phyloP scores from a whole-genome alignment of 1,140 invertebrate genomes.

The Thaumetopoea pityocampa region DNA sequence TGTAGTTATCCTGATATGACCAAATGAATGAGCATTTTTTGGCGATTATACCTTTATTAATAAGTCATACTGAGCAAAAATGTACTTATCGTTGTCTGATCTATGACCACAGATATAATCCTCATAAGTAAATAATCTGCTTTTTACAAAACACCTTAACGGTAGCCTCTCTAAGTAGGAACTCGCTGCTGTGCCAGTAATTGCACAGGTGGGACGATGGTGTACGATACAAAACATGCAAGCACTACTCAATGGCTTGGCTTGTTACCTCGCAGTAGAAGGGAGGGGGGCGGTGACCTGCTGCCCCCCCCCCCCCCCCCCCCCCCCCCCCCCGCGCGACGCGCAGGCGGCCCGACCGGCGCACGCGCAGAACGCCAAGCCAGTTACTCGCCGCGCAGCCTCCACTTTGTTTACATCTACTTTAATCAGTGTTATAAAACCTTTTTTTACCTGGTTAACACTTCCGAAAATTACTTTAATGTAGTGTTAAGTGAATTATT shows the following conservation, averaged over 20 bases:
- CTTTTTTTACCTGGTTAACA: slow-evolving; percentile 2
- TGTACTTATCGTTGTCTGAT: too few relatives aligned
- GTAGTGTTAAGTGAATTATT: slow-evolving; percentile 8
- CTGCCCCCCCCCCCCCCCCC: slow-evolving; percentile 27
- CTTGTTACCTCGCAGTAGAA: slow-evolving; percentile 28
- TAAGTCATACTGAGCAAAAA: too few relatives aligned
- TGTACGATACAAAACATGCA: slow-evolving; percentile 49
- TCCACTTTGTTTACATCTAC: slow-evolving; percentile 66
- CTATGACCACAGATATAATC: too few relatives aligned
- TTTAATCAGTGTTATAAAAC: slow-evolving; percentile 41
- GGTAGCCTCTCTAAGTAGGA: neutral
- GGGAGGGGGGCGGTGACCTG: slow-evolving; percentile 37
- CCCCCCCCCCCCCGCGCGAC: slow-evolving; percentile 29
- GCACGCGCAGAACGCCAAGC: slow-evolving; percentile 59
- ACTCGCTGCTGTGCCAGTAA: slow-evolving; percentile 14
- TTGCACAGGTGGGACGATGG: slow-evolving; percentile 53
- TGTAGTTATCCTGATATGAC: too few relatives aligned
- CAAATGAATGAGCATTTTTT: too few relatives aligned
- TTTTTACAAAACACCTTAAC: too few relatives aligned
- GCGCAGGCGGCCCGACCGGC: slow-evolving; percentile 32
- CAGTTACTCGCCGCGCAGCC: slow-evolving; percentile 68
- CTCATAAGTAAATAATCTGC: too few relatives aligned
- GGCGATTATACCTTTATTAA: too few relatives aligned
- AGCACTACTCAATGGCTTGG: slow-evolving; percentile 42
- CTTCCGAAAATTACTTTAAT: neutral